Percentiles rank a stretch among this genome's conserved stretches.
phyloP scores from a whole-genome alignment of 1,140 invertebrate species.

The Leptinotarsa defecta region DNA sequence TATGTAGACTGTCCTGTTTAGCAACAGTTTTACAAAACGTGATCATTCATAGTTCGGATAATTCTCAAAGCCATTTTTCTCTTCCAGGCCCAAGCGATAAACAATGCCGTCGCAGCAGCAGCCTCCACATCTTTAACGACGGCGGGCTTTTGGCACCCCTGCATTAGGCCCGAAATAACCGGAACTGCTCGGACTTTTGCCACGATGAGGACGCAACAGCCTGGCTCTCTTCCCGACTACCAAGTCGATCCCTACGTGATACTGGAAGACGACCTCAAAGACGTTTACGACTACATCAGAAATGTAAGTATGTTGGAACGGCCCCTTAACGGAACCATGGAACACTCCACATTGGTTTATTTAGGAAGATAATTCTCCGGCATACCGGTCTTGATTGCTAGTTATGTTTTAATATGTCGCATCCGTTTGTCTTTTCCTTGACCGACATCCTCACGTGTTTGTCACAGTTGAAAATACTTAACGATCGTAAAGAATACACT shows the following conservation, averaged over 20 bases:
- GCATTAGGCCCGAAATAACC: slow-evolving; percentile 52
- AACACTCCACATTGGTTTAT: too few species aligned
- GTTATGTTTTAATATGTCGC: too few species aligned
- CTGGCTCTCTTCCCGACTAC: slow-evolving; percentile 75
- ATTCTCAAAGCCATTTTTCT: neutral
- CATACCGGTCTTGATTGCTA: too few species aligned
- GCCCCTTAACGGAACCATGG: too few species aligned
- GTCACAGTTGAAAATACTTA: too few species aligned
- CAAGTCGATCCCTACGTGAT: slow-evolving; percentile 84
- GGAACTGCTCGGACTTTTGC: slow-evolving; percentile 59
- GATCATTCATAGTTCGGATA: too few species aligned
- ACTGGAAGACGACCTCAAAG: slow-evolving; percentile 81
- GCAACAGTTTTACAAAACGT: too few species aligned
- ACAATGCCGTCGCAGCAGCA: neutral
- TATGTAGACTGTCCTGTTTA: too few species aligned
- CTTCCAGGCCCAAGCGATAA: slow-evolving; percentile 15
- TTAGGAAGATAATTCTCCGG: too few species aligned
- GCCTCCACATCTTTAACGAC: slow-evolving; percentile 7
- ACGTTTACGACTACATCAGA: slow-evolving; percentile 80
- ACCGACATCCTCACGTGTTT: too few species aligned
- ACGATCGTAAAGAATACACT: too few species aligned
- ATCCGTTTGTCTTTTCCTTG: too few species aligned
- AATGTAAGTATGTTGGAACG: slow-evolving; percentile 62
- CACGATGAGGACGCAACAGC: slow-evolving; percentile 70
- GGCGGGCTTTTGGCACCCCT: slow-evolving; percentile 43